These are phyloP conservation scores for Falco cherrug DNA, from an alignment of 2,797 vertebrate genomes.

Conservation along the genomic window DNA sequence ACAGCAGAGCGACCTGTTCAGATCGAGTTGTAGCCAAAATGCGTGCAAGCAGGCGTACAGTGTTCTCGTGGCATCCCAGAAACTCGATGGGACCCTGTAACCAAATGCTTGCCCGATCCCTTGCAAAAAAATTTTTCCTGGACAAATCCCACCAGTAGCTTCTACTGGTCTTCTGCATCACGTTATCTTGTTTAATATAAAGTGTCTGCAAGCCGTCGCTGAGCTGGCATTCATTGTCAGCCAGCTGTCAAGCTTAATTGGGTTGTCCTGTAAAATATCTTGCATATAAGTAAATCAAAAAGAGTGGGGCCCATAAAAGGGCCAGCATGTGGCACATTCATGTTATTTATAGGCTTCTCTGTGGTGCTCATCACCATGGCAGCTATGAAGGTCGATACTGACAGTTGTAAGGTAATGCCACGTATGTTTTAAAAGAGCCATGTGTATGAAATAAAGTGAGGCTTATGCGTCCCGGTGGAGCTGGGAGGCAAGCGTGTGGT, in stretches of 20 bases:
- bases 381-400: not conserved
- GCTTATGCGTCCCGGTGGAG: not conserved
- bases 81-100: not conserved
- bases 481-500: not conserved
- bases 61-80: not conserved
- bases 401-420: not conserved
- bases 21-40: accelerated
- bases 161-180: not conserved
- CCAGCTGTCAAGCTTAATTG: not conserved
- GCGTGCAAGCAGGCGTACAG: accelerated
- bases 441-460: accelerated
- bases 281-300: conserved; percentile 23
- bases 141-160: not conserved
- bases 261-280: conserved; percentile 20
- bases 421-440: not conserved
- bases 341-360: conserved; percentile 34
- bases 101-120: not conserved
- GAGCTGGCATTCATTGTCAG: not conserved
- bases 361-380: conserved; percentile 25
- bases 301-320: not conserved
- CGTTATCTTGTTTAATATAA: not conserved
- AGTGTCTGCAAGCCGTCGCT: not conserved
- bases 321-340: not conserved
- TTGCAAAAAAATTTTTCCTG: too few relatives aligned
- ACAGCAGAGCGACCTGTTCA: not conserved